Conservation (phyloP, 2,113 vertebrate species). For the Heterochromis multidens region DNA sequence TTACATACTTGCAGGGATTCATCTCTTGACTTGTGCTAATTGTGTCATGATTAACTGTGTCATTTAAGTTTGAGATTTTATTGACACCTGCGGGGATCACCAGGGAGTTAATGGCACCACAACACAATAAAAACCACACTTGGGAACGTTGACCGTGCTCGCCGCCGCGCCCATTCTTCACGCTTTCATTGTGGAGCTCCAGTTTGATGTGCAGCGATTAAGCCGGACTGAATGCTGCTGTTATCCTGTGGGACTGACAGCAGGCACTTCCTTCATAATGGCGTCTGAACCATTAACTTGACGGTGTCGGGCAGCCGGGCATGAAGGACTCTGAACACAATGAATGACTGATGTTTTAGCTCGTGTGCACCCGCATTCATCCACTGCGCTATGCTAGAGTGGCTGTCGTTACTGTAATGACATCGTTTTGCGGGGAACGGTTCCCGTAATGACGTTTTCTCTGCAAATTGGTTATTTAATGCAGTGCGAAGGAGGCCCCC, state of each 20-base stretch:
- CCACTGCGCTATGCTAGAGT: neutral
- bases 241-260: neutral
- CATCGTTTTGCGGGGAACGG: slow-evolving; percentile 24
- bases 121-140: neutral
- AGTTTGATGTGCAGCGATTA: neutral
- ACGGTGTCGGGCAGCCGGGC: neutral
- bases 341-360: slow-evolving; percentile 19
- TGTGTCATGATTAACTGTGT: neutral
- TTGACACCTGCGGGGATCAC: neutral
- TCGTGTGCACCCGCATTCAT: neutral
- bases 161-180: neutral
- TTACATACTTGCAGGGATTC: neutral
- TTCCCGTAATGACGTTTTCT: slow-evolving; percentile 26
- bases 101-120: neutral
- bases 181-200: neutral
- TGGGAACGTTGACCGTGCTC: neutral
- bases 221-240: neutral
- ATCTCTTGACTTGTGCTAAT: neutral
- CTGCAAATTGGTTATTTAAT: slow-evolving; percentile 45
- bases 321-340: slow-evolving; percentile 31
- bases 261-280: slow-evolving; percentile 3
- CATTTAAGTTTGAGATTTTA: neutral
- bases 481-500: neutral
- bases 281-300: slow-evolving; percentile 1
- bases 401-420: slow-evolving; percentile 32